Percentiles rank a stretch among this genome's conserved stretches.
Conservation (phyloP, 2,888 invertebrate genomes). For the Poecilus cupreus region DNA sequence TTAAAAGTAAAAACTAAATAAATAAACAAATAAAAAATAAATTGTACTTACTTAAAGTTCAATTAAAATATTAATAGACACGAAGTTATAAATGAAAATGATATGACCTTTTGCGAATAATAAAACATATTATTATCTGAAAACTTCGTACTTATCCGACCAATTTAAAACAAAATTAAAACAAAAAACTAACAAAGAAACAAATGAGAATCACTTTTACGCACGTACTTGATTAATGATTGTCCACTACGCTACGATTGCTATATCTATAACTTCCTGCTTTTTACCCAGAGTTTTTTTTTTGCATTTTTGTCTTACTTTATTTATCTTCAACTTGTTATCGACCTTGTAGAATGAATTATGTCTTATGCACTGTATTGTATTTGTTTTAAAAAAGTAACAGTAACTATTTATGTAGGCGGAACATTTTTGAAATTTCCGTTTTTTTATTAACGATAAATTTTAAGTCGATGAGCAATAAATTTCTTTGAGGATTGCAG, state of each 20-base stretch:
- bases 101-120: neutral
- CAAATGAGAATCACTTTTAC: neutral
- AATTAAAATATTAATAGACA: neutral
- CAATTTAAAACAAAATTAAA: neutral
- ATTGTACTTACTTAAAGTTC: neutral
- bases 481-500: neutral
- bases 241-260: neutral
- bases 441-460: neutral
- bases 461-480: neutral
- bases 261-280: neutral
- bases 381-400: neutral
- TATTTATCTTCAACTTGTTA: neutral
- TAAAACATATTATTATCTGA: too few species aligned
- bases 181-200: constrained; percentile 18
- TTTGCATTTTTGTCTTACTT: neutral
- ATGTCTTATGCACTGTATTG: constrained; percentile 9
- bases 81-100: neutral
- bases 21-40: too few species aligned
- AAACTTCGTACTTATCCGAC: too few species aligned
- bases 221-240: constrained; percentile 15
- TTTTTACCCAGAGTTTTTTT: neutral
- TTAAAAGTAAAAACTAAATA: too few species aligned
- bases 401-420: neutral
- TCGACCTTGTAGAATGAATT: neutral
- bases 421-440: neutral